Conservation (phyloP, 2,113 vertebrate genomes). For the Miniopterus natalensis region DNA sequence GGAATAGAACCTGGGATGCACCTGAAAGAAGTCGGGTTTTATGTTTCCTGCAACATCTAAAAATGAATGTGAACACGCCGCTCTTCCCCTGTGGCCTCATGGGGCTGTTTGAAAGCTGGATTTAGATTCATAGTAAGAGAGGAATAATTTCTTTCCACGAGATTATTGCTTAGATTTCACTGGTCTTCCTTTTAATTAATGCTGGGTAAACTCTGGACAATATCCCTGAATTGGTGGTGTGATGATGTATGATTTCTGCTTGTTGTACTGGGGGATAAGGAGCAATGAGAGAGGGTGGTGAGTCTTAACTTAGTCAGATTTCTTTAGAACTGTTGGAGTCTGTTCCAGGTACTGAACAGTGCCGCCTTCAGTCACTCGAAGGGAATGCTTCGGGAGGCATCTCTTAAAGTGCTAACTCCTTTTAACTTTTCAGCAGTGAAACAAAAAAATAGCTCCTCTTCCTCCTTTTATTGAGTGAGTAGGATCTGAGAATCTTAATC, state of each 20-base stretch:
- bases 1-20: constrained; percentile 21
- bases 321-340: background rate
- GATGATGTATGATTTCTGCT: background rate
- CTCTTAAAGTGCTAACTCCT: background rate
- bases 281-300: background rate
- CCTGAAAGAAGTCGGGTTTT: background rate
- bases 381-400: background rate
- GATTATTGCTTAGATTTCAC: background rate
- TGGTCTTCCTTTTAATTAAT: background rate
- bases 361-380: background rate
- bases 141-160: background rate
- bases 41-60: background rate
- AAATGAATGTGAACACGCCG: background rate
- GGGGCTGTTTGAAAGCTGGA: background rate
- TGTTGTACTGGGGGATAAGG: background rate
- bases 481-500: background rate
- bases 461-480: background rate
- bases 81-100: background rate
- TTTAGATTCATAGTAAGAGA: background rate
- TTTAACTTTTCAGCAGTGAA: constrained; percentile 7
- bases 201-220: background rate
- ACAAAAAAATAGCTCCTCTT: background rate
- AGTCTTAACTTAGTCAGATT: background rate
- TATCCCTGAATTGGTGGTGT: background rate
- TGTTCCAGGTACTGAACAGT: background rate